Base-by-base conservation (phyloP, 1,140 invertebrate genomes). In the Brachystomella parvula region DNA sequence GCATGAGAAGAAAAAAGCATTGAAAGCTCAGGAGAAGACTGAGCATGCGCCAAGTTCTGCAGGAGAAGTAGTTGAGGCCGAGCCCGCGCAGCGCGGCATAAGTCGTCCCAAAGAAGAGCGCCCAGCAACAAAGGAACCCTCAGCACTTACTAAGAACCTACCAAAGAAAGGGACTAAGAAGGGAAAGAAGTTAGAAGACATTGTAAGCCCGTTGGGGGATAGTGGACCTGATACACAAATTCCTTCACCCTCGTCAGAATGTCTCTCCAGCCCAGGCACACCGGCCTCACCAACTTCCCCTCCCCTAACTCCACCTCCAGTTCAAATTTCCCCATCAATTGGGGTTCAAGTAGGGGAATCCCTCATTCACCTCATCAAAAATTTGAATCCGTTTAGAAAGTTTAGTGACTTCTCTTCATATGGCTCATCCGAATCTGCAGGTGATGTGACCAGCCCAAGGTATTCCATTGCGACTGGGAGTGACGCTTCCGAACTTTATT, bases 1-100 rank as follows among this genome's bases (percentile, higher is more conserved):
- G 28, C 69, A 75, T 32, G 71, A 74, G 0, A 86, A 86, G 76
- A 87, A 85, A 1, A 85, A 85, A 1, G 86, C 85, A 35, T 84
- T 86, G 17, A 19, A 63, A 30, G 57, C 33, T 15, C 44, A 47
- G 31, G 39, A 63, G 24, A 1, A 85, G 87, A 26, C 86, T 15
- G 49, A 3, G 12, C 89, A 30, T 39, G 1, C 63, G 83, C 85
- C 70, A 86, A 88, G 64, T 87, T 84, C 81, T 84, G 21, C 83
- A 81, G 69, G 89, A 89, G 68, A 17, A 3, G 24, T 44, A 30
- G 24, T 1, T 24, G n/a, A 2, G 28, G n/a, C 57, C 56, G 30
- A 47, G 59, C 17, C 58, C 26, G 29, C 35, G n/a, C 28, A 39
- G 21, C 1, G n/a, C 64, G 21, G 26, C 63, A 12, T 47, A 56